Evolutionary conservation across 2,888 invertebrate species (phyloP).

Genomic region (Drosophila planitibia): DNA sequence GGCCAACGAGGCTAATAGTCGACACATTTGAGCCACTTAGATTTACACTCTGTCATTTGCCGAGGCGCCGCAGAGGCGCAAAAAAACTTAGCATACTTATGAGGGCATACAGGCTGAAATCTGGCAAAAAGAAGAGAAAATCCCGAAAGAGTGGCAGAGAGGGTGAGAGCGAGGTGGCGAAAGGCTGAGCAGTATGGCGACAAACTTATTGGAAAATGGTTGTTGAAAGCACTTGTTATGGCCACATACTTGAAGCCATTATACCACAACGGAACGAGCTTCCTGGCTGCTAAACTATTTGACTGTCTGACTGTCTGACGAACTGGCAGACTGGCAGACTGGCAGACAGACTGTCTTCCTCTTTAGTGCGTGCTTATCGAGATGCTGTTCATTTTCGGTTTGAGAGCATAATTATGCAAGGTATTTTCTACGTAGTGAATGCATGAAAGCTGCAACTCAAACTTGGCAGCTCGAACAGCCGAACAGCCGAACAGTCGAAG

Average conservation of each 20-base stretch:
- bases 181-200: conserved; percentile 48
- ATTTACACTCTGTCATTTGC: conserved; percentile 71
- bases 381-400: conserved; percentile 61
- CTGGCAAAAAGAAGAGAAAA: conserved; percentile 3
- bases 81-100: conserved; percentile 74
- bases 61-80: conserved; percentile 74
- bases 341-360: conserved; percentile 2
- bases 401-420: conserved; percentile 68
- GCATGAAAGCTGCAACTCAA: conserved; percentile 44
- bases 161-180: neutral
- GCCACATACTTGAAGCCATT: conserved; percentile 59
- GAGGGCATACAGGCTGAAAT: conserved; percentile 53
- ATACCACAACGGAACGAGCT: conserved; percentile 33
- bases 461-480: conserved; percentile 18
- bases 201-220: conserved; percentile 76
- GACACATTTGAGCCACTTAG: conserved; percentile 79
- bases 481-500: conserved; percentile 11
- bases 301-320: conserved; percentile 8
- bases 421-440: conserved; percentile 55
- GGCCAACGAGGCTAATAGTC: conserved; percentile 65
- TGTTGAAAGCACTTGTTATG: conserved; percentile 72
- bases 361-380: conserved; percentile 53
- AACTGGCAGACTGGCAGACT: conserved; percentile 19
- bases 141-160: neutral
- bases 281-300: conserved; percentile 31